phyloP scores from a whole-genome alignment of 1,140 invertebrate species.

The Caerostris extrusa region DNA sequence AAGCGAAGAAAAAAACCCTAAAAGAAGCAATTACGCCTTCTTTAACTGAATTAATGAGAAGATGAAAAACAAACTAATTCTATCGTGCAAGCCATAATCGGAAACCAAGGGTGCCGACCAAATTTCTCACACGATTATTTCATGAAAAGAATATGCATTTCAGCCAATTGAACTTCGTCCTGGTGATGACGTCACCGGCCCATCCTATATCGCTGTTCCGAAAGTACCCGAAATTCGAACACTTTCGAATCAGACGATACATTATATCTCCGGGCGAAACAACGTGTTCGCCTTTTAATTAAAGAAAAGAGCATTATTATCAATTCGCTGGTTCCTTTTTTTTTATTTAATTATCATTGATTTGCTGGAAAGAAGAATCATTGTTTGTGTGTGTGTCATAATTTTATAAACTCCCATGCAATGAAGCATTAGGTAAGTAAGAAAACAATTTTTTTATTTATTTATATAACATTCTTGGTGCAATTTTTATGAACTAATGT shows the following conservation, averaged over 20 bases:
- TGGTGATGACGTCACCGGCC: background rate
- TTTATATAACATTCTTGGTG: too few relatives aligned
- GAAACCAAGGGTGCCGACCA: background rate
- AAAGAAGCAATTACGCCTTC: background rate
- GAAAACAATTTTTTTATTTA: too few relatives aligned
- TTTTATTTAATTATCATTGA: too few relatives aligned
- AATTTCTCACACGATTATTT: constrained; percentile 15
- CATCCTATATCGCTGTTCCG: background rate
- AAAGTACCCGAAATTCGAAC: constrained; percentile 1
- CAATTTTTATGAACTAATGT: too few relatives aligned
- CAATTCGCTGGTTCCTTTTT: too few relatives aligned
- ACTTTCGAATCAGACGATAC: background rate
- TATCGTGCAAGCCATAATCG: background rate
- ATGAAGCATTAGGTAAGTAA: too few relatives aligned
- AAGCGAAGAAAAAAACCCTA: background rate
- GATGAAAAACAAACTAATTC: background rate
- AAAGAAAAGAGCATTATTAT: too few relatives aligned
- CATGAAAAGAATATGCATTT: background rate
- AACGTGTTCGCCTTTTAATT: too few relatives aligned
- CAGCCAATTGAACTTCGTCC: constrained; percentile 15
- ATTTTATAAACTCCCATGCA: too few relatives aligned
- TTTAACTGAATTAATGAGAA: constrained; percentile 6
- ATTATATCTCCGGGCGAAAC: too few relatives aligned
- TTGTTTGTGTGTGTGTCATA: too few relatives aligned
- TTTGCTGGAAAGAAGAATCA: too few relatives aligned